Percentiles rank a stretch among this genome's conserved stretches.
Evolutionary conservation across 2,113 vertebrate species (phyloP).

Genomic region (Struthio camelus): DNA sequence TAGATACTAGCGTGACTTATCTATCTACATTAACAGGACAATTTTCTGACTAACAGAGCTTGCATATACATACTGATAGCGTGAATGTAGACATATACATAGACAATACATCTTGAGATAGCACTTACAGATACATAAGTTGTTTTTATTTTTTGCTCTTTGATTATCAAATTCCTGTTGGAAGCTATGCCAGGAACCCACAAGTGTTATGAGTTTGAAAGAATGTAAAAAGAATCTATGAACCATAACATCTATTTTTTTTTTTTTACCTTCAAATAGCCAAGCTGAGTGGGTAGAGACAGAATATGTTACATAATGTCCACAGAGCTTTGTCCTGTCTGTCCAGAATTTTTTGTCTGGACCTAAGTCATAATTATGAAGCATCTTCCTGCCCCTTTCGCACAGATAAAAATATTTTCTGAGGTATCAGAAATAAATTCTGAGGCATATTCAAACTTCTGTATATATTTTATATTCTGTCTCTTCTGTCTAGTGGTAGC

Average conservation of each 20-base stretch:
- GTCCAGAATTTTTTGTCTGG: neutral
- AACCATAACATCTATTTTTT: neutral
- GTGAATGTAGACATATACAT: neutral
- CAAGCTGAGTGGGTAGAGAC: neutral
- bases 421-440: neutral
- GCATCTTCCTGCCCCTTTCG: neutral
- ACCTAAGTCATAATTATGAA: neutral
- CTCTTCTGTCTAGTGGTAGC: neutral
- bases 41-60: neutral
- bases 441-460: neutral
- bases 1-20: neutral
- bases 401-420: neutral
- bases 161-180: neutral
- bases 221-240: neutral
- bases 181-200: neutral
- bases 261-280: neutral
- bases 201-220: neutral
- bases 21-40: neutral
- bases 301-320: neutral
- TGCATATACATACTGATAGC: neutral
- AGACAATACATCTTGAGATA: neutral
- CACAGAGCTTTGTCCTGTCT: neutral
- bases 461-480: neutral
- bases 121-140: neutral
- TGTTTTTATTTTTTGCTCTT: neutral